phyloP scores from a whole-genome alignment of 2,797 vertebrate genomes.

The Dermochelys coriacea region DNA sequence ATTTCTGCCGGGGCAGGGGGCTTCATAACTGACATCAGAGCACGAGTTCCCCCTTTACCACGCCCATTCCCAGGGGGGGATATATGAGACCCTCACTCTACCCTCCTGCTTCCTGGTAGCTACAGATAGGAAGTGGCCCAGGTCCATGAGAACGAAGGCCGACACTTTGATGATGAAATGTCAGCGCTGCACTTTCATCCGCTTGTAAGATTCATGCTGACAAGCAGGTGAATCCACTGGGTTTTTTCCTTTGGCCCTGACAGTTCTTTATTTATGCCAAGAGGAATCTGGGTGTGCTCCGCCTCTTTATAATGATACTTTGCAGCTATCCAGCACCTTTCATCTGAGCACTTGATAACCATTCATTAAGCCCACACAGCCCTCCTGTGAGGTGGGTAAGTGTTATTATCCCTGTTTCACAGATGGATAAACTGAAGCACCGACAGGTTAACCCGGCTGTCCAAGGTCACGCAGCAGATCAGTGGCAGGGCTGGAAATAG shows the following conservation, averaged over 20 bases:
- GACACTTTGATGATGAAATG: slow-evolving; percentile 20
- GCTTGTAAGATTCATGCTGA: background rate
- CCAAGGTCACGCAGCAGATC: background rate
- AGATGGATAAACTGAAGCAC: background rate
- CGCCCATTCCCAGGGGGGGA: background rate
- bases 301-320: background rate
- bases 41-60: background rate
- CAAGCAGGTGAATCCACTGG: background rate
- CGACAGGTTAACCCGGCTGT: background rate
- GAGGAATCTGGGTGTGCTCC: background rate
- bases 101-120: background rate
- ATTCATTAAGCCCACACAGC: background rate
- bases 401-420: background rate
- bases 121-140: background rate
- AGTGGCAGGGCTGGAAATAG: background rate
- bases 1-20: background rate
- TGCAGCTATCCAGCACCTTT: background rate
- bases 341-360: background rate
- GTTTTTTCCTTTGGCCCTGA: background rate
- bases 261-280: background rate
- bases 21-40: background rate
- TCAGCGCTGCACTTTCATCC: background rate
- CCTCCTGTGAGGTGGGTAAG: background rate
- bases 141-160: background rate
- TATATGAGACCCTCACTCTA: background rate